Conservation (phyloP, 2,113 vertebrate genomes). For the Hemibates koningsi region DNA sequence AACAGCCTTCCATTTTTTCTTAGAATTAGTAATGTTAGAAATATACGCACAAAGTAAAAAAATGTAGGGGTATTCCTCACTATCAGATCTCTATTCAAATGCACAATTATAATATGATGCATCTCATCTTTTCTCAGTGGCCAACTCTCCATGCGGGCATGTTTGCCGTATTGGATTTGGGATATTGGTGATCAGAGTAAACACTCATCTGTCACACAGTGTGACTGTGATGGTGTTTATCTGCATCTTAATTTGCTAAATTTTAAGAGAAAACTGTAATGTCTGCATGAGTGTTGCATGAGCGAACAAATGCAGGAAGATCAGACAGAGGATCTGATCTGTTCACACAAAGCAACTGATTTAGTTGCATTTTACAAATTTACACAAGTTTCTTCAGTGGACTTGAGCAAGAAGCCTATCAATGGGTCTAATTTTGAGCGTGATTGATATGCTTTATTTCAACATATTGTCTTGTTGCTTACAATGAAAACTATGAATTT, state of each 20-base stretch:
- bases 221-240: not conserved
- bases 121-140: not conserved
- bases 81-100: not conserved
- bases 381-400: not conserved
- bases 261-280: not conserved
- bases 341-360: not conserved
- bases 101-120: not conserved
- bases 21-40: not conserved
- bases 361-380: not conserved
- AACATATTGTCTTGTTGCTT: not conserved
- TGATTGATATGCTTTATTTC: not conserved
- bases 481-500: not conserved
- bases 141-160: not conserved
- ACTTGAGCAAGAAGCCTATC: not conserved
- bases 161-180: not conserved
- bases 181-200: not conserved
- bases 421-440: not conserved
- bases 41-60: not conserved
- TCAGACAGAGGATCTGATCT: not conserved
- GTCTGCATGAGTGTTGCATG: not conserved
- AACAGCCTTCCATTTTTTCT: not conserved
- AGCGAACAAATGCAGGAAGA: not conserved
- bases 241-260: not conserved
- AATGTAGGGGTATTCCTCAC: not conserved
- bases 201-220: not conserved